These are phyloP conservation scores for Notodonta dromedarius DNA, from an alignment of 2,888 invertebrate species.

Conservation along the genomic window DNA sequence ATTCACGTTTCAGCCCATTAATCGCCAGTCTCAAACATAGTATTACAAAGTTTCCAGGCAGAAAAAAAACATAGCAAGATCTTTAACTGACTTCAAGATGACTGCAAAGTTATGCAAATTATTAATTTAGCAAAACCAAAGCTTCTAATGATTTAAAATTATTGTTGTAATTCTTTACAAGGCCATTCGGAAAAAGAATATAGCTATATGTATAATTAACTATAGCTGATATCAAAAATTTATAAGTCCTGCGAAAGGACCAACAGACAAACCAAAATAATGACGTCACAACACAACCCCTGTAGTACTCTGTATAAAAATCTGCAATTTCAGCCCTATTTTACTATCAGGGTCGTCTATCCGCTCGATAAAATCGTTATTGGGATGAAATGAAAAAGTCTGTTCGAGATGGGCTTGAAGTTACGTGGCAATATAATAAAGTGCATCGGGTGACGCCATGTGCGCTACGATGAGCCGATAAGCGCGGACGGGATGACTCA, in stretches of 20 bases:
- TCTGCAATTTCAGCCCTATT: conserved; percentile 25
- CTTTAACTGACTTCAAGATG: too few relatives aligned
- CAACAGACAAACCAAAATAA: not conserved
- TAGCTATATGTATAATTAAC: too few relatives aligned
- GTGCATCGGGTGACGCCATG: conserved; percentile 55
- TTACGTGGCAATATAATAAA: conserved; percentile 47
- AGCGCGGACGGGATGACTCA: conserved; percentile 55
- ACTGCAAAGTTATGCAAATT: too few relatives aligned
- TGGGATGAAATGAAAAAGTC: conserved; percentile 36
- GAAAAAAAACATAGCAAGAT: too few relatives aligned
- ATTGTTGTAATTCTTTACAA: too few relatives aligned
- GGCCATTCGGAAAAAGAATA: too few relatives aligned
- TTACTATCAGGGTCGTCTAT: conserved; percentile 34
- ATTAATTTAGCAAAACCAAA: too few relatives aligned
- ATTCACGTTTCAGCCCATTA: not conserved
- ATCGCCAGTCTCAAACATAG: too few relatives aligned
- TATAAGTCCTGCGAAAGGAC: not conserved
- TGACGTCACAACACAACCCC: not conserved
- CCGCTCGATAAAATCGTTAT: conserved; percentile 30
- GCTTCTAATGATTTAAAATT: too few relatives aligned
- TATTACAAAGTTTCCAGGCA: too few relatives aligned
- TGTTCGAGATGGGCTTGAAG: conserved; percentile 41
- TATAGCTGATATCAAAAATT: too few relatives aligned
- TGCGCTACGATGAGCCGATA: conserved; percentile 52
- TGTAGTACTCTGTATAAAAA: not conserved